These are phyloP conservation scores for Ciconia stormi DNA, from an alignment of 2,113 vertebrate species.

Conservation along the genomic window DNA sequence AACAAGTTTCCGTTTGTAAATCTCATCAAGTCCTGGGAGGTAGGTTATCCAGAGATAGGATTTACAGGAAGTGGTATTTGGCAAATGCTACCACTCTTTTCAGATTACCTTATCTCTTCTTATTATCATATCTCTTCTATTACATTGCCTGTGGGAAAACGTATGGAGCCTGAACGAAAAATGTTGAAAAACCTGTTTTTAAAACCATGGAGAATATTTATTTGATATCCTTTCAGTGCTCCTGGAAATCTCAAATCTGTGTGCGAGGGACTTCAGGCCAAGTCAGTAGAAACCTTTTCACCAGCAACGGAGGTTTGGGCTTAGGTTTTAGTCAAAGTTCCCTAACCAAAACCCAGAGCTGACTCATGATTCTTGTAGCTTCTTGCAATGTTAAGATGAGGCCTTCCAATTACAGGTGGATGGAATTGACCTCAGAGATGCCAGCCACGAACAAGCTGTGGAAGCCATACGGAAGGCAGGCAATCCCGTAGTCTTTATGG, in stretches of 20 bases:
- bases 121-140: not conserved
- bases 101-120: not conserved
- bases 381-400: slow-evolving; percentile 73
- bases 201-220: not conserved
- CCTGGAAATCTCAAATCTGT: not conserved
- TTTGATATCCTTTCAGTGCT: not conserved
- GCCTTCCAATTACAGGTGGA: slow-evolving; percentile 90
- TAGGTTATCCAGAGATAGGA: not conserved
- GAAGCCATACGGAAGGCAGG: slow-evolving; percentile 97
- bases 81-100: not conserved
- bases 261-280: not conserved
- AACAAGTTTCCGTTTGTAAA: not conserved
- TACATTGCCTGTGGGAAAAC: not conserved
- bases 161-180: not conserved
- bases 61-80: not conserved
- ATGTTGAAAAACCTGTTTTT: not conserved
- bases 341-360: slow-evolving; percentile 16
- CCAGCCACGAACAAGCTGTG: slow-evolving; percentile 97
- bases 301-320: not conserved
- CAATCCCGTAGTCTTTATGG: slow-evolving; percentile 93
- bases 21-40: not conserved
- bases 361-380: slow-evolving; percentile 58
- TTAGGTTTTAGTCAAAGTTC: not conserved
- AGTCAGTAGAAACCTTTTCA: not conserved
- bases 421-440: slow-evolving; percentile 93